These are phyloP conservation scores for Drosophila formosana DNA, from an alignment of 2,888 invertebrate species.

Conservation along the genomic window DNA sequence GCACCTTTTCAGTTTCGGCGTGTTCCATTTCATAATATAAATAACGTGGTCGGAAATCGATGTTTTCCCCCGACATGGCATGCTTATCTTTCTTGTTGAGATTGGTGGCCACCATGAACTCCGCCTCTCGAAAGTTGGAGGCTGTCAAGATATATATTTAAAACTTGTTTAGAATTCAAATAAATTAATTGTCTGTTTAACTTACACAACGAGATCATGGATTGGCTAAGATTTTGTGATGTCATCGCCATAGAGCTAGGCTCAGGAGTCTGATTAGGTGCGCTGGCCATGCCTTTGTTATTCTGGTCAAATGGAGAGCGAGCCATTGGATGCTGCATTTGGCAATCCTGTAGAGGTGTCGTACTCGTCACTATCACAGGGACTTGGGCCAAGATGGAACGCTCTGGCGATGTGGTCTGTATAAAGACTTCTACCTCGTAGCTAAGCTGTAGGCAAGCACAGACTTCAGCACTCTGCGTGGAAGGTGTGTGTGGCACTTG, in stretches of 20 bases:
- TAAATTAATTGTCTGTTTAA: background rate
- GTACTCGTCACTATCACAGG: slow-evolving; percentile 72
- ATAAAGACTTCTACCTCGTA: slow-evolving; percentile 80
- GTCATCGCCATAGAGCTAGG: slow-evolving; percentile 10
- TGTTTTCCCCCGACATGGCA: slow-evolving; percentile 63
- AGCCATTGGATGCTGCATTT: slow-evolving; percentile 8
- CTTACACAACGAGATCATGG: slow-evolving; percentile 69
- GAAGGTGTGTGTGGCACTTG: slow-evolving; percentile 71
- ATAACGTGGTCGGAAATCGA: slow-evolving; percentile 78
- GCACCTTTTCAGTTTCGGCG: slow-evolving; percentile 33
- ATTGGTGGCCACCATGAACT: slow-evolving; percentile 74
- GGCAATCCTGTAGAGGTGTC: slow-evolving; percentile 1
- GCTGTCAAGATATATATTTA: slow-evolving; percentile 18
- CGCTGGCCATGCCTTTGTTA: slow-evolving; percentile 31
- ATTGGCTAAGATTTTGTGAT: slow-evolving; percentile 45
- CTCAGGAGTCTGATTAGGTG: slow-evolving; percentile 44
- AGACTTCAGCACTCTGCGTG: slow-evolving; percentile 53
- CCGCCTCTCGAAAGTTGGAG: slow-evolving; percentile 77
- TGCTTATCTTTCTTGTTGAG: slow-evolving; percentile 72
- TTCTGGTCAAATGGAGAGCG: slow-evolving; percentile 21
- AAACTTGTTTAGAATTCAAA: background rate
- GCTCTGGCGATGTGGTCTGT: slow-evolving; percentile 52
- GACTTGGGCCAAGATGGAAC: slow-evolving; percentile 56
- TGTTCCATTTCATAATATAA: slow-evolving; percentile 75
- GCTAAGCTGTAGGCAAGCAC: slow-evolving; percentile 72